These are phyloP conservation scores for Schlechtendalia chinensis DNA, from an alignment of 1,140 invertebrate species.

Conservation along the genomic window DNA sequence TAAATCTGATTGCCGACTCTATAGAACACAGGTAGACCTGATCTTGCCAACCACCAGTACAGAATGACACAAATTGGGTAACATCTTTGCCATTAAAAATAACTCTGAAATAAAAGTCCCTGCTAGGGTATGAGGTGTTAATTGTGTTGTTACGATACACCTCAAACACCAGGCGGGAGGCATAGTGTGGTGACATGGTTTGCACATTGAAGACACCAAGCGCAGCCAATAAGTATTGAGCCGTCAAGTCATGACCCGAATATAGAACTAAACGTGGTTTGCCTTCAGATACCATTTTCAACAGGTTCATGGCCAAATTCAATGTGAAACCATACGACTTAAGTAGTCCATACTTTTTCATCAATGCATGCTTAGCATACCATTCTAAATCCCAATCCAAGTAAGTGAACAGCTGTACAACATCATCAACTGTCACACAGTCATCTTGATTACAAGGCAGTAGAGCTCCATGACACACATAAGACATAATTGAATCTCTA, in stretches of 20 bases:
- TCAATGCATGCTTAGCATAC: conserved; percentile 65
- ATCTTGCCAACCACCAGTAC: conserved; percentile 58
- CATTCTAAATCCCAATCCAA: conserved; percentile 72
- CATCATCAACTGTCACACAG: conserved; percentile 33
- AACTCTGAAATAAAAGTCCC: conserved; percentile 74
- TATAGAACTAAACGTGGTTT: conserved; percentile 81
- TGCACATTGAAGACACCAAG: conserved; percentile 68
- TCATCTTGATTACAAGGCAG: conserved; percentile 68
- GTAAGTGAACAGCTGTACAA: conserved; percentile 66
- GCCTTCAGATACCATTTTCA: conserved; percentile 72
- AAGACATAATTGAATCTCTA: conserved; percentile 76
- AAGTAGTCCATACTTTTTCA: conserved; percentile 68
- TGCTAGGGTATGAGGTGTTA: conserved; percentile 55
- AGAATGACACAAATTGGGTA: conserved; percentile 78
- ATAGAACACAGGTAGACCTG: conserved; percentile 68
- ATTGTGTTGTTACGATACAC: conserved; percentile 52
- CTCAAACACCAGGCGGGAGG: conserved; percentile 82
- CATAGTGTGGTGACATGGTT: conserved; percentile 70
- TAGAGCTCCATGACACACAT: conserved; percentile 76
- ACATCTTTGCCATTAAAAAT: conserved; percentile 84
- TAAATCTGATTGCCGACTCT: conserved; percentile 77
- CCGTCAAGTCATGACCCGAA: conserved; percentile 86
- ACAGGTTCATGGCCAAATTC: conserved; percentile 75
- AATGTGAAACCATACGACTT: conserved; percentile 74
- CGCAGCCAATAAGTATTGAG: conserved; percentile 77